phyloP scores from a whole-genome alignment of 2,113 vertebrate genomes.

The Dascyllus trimaculatus region DNA sequence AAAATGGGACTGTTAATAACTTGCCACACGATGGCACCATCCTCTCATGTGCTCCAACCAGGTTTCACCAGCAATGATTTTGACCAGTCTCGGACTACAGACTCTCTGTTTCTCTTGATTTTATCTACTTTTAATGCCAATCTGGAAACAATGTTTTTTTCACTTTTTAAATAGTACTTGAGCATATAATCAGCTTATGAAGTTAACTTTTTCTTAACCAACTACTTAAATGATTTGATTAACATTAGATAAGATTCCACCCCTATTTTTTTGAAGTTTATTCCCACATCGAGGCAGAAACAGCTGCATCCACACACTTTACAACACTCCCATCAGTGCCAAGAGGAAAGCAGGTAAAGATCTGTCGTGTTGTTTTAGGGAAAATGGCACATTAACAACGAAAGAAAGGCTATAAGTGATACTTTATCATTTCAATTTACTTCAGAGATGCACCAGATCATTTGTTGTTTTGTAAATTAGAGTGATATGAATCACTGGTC shows the following conservation, averaged over 20 bases:
- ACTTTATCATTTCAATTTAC: too few relatives aligned
- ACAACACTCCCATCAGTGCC: too few relatives aligned
- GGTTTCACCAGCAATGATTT: background rate
- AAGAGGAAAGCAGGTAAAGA: background rate
- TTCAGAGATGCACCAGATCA: background rate
- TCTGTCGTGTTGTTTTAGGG: too few relatives aligned
- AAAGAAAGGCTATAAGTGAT: too few relatives aligned
- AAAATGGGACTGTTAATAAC: too few relatives aligned
- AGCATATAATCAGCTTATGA: background rate
- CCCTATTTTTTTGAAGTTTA: background rate
- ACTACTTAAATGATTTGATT: background rate
- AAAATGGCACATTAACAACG: too few relatives aligned
- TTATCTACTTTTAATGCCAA: too few relatives aligned
- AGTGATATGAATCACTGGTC: background rate
- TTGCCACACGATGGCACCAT: conserved; percentile 62
- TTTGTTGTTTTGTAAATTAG: background rate
- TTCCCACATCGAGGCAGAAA: background rate
- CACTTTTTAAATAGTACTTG: background rate
- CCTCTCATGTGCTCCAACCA: background rate
- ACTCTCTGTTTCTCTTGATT: background rate
- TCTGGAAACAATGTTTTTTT: background rate
- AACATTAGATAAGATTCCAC: background rate
- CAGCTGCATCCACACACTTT: background rate
- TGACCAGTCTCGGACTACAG: background rate
- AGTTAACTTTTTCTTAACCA: background rate